Conservation (phyloP, 2,113 vertebrate genomes). For the Terrapene triunguis region DNA sequence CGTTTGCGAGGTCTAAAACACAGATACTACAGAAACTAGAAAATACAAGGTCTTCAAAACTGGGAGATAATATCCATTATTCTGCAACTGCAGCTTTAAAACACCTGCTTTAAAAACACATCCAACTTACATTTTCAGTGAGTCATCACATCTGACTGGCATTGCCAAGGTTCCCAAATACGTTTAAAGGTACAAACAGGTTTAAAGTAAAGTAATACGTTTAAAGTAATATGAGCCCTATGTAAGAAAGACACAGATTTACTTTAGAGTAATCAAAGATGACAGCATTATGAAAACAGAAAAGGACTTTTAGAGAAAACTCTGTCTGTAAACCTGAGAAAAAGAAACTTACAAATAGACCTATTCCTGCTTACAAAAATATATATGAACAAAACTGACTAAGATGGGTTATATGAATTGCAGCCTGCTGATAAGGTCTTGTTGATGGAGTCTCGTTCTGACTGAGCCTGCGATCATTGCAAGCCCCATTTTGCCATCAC, state of each 20-base stretch:
- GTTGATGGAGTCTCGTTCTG: conserved; percentile 25
- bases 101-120: conserved; percentile 52
- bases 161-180: conserved; percentile 23
- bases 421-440: conserved; percentile 35
- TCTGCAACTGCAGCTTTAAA: conserved; percentile 43
- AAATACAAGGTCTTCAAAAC: conserved; percentile 16
- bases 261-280: conserved; percentile 18
- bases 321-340: conserved; percentile 34
- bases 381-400: conserved; percentile 37
- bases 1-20: not conserved
- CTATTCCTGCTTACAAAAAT: conserved; percentile 54
- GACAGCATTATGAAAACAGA: conserved; percentile 8
- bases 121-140: conserved; percentile 43
- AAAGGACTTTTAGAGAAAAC: conserved; percentile 18
- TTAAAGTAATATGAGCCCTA: conserved; percentile 42
- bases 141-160: conserved; percentile 20
- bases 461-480: not conserved
- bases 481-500: conserved; percentile 56
- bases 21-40: conserved; percentile 12
- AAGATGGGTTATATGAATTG: conserved; percentile 12
- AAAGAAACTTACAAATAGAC: conserved; percentile 61
- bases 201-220: conserved; percentile 13
- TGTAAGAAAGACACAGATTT: conserved; percentile 47
- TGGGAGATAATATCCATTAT: not conserved
- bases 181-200: conserved; percentile 42